phyloP scores from a whole-genome alignment of 2,797 vertebrate species.

The Chelonia mydas region DNA sequence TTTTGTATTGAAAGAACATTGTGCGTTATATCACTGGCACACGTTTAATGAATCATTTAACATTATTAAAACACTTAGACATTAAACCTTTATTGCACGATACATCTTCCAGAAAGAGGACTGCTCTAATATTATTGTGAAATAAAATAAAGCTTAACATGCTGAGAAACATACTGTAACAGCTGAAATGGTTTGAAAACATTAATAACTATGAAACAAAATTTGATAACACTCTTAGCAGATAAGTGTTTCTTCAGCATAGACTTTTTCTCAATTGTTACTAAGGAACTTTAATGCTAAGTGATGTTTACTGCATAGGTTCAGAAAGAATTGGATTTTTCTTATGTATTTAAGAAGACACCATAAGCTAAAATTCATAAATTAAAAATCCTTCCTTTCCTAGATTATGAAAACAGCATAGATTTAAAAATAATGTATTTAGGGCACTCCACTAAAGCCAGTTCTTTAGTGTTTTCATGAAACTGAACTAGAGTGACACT shows the following conservation, averaged over 20 bases:
- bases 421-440: neutral
- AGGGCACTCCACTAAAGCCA: neutral
- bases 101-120: conserved; percentile 7
- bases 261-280: neutral
- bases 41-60: conserved; percentile 12
- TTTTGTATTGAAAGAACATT: neutral
- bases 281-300: neutral
- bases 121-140: neutral
- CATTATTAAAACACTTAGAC: conserved; percentile 24
- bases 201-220: neutral
- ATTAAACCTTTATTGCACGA: conserved; percentile 12
- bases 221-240: neutral
- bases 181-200: neutral
- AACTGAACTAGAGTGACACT: neutral
- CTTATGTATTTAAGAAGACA: neutral
- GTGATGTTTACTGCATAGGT: neutral
- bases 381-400: neutral
- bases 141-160: conserved; percentile 14
- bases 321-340: neutral
- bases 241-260: neutral
- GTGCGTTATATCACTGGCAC: neutral
- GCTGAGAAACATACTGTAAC: neutral
- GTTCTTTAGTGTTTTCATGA: neutral
- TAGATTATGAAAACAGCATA: neutral
- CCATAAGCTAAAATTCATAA: neutral